Conservation (phyloP, 2,888 invertebrate species). For the Nephrotoma appendiculata region DNA sequence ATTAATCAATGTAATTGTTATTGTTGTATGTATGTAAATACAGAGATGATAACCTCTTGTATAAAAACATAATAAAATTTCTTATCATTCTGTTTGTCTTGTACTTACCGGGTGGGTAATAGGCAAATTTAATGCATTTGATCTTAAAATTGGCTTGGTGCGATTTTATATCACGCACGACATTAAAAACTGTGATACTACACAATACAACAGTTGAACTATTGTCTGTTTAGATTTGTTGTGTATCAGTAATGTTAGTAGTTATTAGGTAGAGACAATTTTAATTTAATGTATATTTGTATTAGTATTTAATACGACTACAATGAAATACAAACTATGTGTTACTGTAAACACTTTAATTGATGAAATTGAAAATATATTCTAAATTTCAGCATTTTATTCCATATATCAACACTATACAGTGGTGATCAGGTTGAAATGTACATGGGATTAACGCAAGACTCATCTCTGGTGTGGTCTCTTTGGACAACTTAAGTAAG, state of each 20-base stretch:
- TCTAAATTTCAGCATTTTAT: no score
- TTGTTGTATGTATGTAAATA: not conserved
- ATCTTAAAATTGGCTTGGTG: not conserved
- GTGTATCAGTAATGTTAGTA: not conserved
- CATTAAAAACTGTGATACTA: not conserved
- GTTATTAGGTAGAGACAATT: not conserved
- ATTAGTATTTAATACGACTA: no score
- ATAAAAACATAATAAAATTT: not conserved
- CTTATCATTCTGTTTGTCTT: not conserved
- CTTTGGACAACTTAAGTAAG: no score
- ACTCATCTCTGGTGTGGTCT: no score
- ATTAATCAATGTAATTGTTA: not conserved
- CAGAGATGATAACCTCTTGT: not conserved
- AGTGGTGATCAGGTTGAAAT: no score
- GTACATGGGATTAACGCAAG: no score
- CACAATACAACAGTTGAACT: not conserved
- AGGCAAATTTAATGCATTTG: not conserved
- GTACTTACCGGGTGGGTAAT: not conserved
- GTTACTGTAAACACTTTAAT: no score
- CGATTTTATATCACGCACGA: not conserved
- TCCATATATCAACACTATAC: no score
- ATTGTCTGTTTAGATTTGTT: not conserved
- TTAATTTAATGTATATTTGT: no score
- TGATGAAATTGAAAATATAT: no score
- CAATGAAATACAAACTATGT: no score